Evolutionary conservation across 2,797 vertebrate species (phyloP), one percentile per base, ranked within the genome.

Genomic region (Xerus rutilus): DNA sequence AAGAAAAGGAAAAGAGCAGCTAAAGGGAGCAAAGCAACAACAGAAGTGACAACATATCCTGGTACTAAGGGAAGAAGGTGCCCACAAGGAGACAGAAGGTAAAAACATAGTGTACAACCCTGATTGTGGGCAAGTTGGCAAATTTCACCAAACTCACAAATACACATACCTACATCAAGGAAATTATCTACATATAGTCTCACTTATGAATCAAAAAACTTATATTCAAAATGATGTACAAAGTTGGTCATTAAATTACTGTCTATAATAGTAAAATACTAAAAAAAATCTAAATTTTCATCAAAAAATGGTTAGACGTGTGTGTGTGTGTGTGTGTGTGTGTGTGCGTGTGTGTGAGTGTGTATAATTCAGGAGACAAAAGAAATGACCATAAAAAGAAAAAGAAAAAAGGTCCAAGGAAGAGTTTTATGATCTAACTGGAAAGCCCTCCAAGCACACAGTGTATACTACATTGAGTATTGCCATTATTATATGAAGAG

Each of bases 291-390:
- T 82, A 49, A 85, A 67, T 49, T 64, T 85, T 35, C 17, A 89
- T 65, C 2, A 73, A 67, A 84, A 85, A 70, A 84, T 0, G 14
- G 52, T 28, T 94, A 77, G 43, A 81, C 30, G 93, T 64, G 83
- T 4, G 17, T 32, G 18, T 70, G 49, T 62, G 52, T 52, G 28
- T 45, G 45, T 45, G 45, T 45, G 45, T 45, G 45, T 45, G 83
- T 4, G 23, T 25, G 25, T 59, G 59, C 47, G 83, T 4, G 23
- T 32, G 25, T 62, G 62, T 62, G 84, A 3, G 13, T 28, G 20
- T 62, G 62, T 62, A n/a, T 70, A 76, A 87, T 92, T 95, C 74
- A 94, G 20, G 67, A 70, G 7, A 17, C 18, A 72, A 87, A 84
- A 11, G 43, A 28, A 90, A 21, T 65, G n/a, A 32, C 12, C 82